A percentile compares a stretch with the other conserved stretches of the same genome.
Evolutionary conservation across 2,113 vertebrate species (phyloP).

Genomic region (Pedionomus torquatus): DNA sequence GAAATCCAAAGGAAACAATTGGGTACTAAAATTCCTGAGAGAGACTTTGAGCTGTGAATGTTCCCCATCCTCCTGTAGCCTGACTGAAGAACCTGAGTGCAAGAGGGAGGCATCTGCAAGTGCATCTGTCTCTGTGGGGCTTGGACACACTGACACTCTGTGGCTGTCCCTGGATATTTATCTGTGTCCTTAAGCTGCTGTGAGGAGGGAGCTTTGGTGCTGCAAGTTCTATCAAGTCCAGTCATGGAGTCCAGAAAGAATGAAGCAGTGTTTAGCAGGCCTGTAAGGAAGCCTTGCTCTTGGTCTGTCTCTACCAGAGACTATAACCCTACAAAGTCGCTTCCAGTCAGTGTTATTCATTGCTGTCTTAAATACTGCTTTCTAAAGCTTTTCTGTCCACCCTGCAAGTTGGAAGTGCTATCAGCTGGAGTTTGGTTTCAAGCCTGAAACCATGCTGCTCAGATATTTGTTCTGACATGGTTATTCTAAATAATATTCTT

Average conservation of each 20-base stretch:
- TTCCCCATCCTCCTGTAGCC: neutral
- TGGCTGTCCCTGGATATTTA: rapidly evolving
- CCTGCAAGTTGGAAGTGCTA: neutral
- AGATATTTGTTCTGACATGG: neutral
- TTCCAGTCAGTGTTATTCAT: neutral
- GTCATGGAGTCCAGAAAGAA: neutral
- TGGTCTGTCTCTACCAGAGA: neutral
- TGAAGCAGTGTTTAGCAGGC: too few species aligned
- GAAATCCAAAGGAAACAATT: neutral
- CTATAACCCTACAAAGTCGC: neutral
- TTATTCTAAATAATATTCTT: neutral
- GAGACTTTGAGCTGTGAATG: neutral
- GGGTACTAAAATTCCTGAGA: neutral
- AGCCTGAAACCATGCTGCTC: neutral
- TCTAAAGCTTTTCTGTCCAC: neutral
- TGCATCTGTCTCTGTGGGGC: too few species aligned
- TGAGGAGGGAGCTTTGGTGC: neutral
- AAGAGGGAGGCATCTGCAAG: too few species aligned
- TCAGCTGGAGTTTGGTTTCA: neutral
- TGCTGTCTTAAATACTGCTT: neutral
- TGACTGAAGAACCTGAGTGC: neutral
- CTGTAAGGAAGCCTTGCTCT: neutral
- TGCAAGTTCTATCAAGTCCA: neutral
- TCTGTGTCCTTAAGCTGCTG: neutral
- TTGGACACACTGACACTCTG: rapidly evolving